phyloP scores from a whole-genome alignment of 2,888 invertebrate genomes.

The Mylabris sibirica region DNA sequence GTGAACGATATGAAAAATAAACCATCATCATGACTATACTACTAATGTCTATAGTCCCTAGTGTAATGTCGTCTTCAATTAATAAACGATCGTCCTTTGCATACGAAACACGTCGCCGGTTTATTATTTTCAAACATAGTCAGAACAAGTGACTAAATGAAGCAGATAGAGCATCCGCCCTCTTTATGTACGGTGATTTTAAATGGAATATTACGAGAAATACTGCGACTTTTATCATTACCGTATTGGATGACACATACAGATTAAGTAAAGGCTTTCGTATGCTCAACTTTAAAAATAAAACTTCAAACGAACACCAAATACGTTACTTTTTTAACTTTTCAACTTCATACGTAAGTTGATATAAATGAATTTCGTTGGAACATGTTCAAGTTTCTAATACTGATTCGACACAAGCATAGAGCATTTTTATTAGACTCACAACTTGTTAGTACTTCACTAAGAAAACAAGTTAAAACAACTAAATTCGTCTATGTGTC shows the following conservation, averaged over 20 bases:
- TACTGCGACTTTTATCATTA: not conserved
- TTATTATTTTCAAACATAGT: conserved; percentile 45
- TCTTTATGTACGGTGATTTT: conserved; percentile 13
- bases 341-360: not conserved
- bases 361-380: conserved; percentile 5
- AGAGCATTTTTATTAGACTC: not conserved
- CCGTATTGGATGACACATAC: not conserved
- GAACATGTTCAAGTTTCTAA: not conserved
- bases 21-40: conserved; percentile 27
- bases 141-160: conserved; percentile 32
- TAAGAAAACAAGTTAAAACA: not conserved
- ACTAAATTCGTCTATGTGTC: not conserved
- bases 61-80: conserved; percentile 36
- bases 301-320: conserved; percentile 1
- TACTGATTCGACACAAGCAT: not conserved
- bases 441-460: not conserved
- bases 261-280: not conserved
- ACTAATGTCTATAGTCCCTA: conserved; percentile 24
- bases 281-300: not conserved
- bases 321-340: not conserved
- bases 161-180: conserved; percentile 28
- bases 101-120: conserved; percentile 42
- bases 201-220: not conserved
- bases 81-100: conserved; percentile 40
- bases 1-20: conserved; percentile 36